phyloP scores from a whole-genome alignment of 2,113 vertebrate genomes.

The Pomatostomus ruficeps region DNA sequence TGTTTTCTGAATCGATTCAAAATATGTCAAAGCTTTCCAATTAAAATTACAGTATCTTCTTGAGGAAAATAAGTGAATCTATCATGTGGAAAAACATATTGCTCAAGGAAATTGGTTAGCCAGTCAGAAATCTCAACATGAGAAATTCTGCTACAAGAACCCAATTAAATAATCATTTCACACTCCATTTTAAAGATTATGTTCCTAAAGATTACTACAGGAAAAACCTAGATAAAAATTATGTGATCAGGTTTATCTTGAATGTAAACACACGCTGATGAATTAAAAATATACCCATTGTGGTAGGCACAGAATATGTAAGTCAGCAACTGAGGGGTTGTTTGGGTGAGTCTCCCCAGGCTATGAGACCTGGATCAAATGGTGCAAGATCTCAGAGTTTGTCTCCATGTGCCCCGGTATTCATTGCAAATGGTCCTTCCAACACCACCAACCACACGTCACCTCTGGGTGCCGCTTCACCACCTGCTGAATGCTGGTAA shows the following conservation, averaged over 20 bases:
- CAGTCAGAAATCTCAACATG: conserved; percentile 11
- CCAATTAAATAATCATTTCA: conserved; percentile 41
- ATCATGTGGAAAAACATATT: conserved; percentile 29
- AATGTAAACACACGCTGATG: neutral
- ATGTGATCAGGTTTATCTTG: neutral
- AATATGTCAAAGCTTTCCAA: conserved; percentile 24
- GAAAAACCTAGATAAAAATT: conserved; percentile 12
- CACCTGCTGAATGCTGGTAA: neutral
- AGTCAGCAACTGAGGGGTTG: neutral
- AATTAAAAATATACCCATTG: neutral
- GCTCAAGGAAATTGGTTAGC: conserved; percentile 33
- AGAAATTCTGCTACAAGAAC: conserved; percentile 7
- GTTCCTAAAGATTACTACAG: neutral
- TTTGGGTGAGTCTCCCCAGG: neutral
- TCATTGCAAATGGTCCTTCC: neutral
- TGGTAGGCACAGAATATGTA: neutral
- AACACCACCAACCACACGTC: rapidly evolving
- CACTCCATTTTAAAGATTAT: conserved; percentile 25
- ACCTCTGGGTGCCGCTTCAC: neutral
- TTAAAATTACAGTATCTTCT: conserved; percentile 42
- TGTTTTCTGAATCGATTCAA: neutral
- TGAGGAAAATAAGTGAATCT: conserved; percentile 12
- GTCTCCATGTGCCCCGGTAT: rapidly evolving
- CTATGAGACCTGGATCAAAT: neutral
- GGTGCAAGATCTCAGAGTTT: neutral